Percentiles rank a stretch among this genome's conserved stretches.
These are phyloP conservation scores for Paraescarpia echinospica DNA, from an alignment of 1,140 invertebrate species.

Conservation along the genomic window DNA sequence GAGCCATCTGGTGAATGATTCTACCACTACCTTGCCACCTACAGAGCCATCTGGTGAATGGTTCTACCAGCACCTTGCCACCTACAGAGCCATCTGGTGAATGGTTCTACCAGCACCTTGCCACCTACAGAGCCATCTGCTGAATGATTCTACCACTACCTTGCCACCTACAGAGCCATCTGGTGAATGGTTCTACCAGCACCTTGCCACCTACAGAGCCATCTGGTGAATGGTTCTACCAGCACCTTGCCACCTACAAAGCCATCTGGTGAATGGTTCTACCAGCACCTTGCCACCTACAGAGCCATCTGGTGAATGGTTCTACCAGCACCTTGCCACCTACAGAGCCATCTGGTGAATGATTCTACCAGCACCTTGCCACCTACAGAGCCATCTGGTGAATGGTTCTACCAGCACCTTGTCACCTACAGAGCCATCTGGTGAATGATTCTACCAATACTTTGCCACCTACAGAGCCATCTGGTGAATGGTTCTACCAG, in stretches of 20 bases:
- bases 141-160: background rate
- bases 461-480: no score
- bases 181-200: background rate
- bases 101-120: background rate
- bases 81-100: background rate
- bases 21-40: background rate
- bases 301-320: background rate
- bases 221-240: background rate
- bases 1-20: background rate
- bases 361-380: background rate
- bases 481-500: background rate
- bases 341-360: background rate
- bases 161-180: background rate
- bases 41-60: background rate
- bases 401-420: background rate
- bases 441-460: background rate
- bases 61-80: no score
- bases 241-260: background rate
- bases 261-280: background rate
- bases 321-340: no score
- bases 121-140: no score
- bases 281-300: background rate
- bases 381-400: background rate
- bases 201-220: no score
- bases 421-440: background rate